Base-by-base conservation (phyloP, 2,797 vertebrate genomes). In the Mus spretus region DNA sequence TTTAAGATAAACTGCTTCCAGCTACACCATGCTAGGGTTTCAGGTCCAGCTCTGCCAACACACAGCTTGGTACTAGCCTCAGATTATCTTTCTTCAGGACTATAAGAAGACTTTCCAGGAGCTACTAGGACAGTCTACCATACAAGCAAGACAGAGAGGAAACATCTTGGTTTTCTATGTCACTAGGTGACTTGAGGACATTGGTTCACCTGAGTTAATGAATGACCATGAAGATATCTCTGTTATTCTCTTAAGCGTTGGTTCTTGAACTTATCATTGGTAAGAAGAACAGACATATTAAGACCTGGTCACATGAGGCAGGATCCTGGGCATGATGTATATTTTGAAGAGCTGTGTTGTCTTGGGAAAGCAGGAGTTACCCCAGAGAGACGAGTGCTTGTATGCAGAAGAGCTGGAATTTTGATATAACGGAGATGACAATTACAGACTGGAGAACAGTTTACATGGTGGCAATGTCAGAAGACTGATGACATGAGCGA, bases 321-420 rank as follows among this genome's bases (percentile, higher is more conserved):
- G 24, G 47, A 75, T 91, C n/a, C 10, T 79, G 3, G 72, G 34
- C 34, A 15, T 22, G 31, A 26, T 44, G 50, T 28, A 12, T 34
- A 28, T 63, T 40, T 12, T 8, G 9, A 19, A 67, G 50, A 74
- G 14, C 14, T 15, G 11, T 40, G n/a, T 75, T 83, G 44, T 95
- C 61, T 59, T 80, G 61, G 82, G 37, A 92, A 82, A 37, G 47
- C 15, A 47, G 59, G 70, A 88, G 3, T 79, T 44, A 72, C 28
- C 34, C 26, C 13, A 63, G 37, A 14, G 22, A 72, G 12, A 74
- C 5, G 20, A 59, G 19, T 4, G 9, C 28, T 87, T 26, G 31
- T 80, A 34, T 55, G 72, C 77, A 91, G 89, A 92, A 67, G 20
- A 59, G 17, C 34, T 86, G 65, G 88, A 89, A 61, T 65, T 28